Conservation (phyloP, 2,113 vertebrate genomes). For the Melanostigma gelatinosum region DNA sequence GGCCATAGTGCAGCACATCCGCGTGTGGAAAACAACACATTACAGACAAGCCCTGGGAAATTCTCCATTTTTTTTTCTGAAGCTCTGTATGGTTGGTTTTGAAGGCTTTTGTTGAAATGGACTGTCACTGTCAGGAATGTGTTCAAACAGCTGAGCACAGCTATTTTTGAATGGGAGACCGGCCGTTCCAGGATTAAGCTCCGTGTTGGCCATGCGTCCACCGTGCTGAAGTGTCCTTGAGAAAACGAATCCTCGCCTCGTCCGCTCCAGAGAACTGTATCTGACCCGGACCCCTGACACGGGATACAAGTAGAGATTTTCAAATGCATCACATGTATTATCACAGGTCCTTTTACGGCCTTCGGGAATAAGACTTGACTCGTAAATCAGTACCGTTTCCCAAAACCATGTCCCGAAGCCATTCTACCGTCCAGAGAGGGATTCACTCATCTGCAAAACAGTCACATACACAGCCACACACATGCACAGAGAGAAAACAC, state of each 20-base stretch:
- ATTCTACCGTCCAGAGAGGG: not conserved
- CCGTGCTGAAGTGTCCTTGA: conserved; percentile 49
- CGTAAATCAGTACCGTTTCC: conserved; percentile 14
- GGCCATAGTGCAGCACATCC: conserved; percentile 27
- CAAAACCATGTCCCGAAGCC: conserved; percentile 6
- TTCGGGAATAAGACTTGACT: conserved; percentile 24
- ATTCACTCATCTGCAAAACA: not conserved
- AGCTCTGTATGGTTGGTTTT: conserved; percentile 7
- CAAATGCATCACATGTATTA: conserved; percentile 4
- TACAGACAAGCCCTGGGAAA: not conserved
- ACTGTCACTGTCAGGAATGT: conserved; percentile 9
- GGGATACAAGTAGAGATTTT: conserved; percentile 20
- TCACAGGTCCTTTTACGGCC: not conserved
- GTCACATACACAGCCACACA: not conserved
- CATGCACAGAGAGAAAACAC: not conserved
- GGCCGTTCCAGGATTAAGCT: conserved; percentile 18
- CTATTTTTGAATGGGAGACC: conserved; percentile 30
- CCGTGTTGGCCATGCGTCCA: conserved; percentile 17
- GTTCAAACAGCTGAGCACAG: conserved; percentile 49
- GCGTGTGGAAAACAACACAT: conserved; percentile 21
- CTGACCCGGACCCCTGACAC: conserved; percentile 41
- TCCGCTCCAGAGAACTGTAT: not conserved
- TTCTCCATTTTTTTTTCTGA: not conserved
- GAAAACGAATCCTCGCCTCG: conserved; percentile 15
- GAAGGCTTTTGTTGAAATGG: conserved; percentile 13